Evolutionary conservation across 1,140 invertebrate species (phyloP), one percentile per base, ranked within the genome.

Genomic region (Schlechtendalia chinensis): DNA sequence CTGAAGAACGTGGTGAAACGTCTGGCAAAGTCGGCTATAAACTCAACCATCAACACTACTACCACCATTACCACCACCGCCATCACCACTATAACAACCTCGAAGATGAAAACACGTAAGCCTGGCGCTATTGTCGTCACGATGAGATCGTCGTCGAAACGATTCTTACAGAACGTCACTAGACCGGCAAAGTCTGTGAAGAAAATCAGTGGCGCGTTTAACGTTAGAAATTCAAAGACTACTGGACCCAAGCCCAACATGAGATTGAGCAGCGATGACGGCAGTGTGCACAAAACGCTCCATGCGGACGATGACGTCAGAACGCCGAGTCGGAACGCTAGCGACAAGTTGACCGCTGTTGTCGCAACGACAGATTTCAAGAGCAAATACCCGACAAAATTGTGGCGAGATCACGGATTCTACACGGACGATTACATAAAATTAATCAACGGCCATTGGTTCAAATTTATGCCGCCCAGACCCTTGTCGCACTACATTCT

Each of bases 401-500:
- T n/a, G n/a, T n/a, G n/a, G n/a, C 47, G 61, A 5, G 22, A 63
- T 4, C 39, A 79, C 8, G 58, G 75, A 10, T 63, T 79, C 16
- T 79, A 63, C 22, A 79, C 58, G 11, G 75, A 79, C 10, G 75
- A 79, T 32, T 79, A 61, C 11, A 47, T 63, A 2, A n/a, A 50
- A 11, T 19, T 79, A 17, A 79, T 79, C n/a, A 79, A 79, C 22
- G 24, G 4, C 1, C 39, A 79, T 47, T 79, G 75, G 75, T 63
- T 79, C 10, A 79, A 79, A 19, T 61, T 61, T 17, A 17, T 5
- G 6, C 75, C 75, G 0, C 56, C 75, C 1, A 63, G 29, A 6
- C 8, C 58, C 12, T 11, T 16, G n/a, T 29, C 56, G 17, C 75
- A 79, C 22, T 89, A 88, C 83, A 84, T 85, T 0, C 85, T 92